These are phyloP conservation scores for Synanthedon andrenaeformis DNA, from an alignment of 2,888 invertebrate species.

Conservation along the genomic window DNA sequence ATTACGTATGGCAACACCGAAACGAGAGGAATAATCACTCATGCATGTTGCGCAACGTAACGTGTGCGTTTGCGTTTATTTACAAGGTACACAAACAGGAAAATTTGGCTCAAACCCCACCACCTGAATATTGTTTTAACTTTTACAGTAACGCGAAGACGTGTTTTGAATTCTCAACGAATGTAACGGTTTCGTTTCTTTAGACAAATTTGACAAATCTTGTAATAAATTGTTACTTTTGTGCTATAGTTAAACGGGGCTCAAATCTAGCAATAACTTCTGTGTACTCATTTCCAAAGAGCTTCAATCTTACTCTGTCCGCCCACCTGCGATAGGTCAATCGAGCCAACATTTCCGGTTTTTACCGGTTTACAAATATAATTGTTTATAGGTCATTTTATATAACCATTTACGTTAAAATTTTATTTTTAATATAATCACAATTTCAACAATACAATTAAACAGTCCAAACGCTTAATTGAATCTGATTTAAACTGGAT, in stretches of 20 bases:
- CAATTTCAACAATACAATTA: too few relatives aligned
- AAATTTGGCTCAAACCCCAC: not conserved
- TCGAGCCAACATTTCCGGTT: constrained; percentile 55
- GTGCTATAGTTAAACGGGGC: too few relatives aligned
- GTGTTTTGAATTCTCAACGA: too few relatives aligned
- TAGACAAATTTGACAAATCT: too few relatives aligned
- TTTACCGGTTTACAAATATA: constrained; percentile 31
- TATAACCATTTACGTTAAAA: too few relatives aligned
- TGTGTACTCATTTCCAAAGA: not conserved
- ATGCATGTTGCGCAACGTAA: not conserved
- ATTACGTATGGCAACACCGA: constrained; percentile 12
- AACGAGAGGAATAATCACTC: constrained; percentile 1
- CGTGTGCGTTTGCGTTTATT: not conserved
- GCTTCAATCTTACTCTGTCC: constrained; percentile 22
- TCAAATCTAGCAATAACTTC: not conserved
- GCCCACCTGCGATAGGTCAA: constrained; percentile 26
- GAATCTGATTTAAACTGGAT: not conserved
- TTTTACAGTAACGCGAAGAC: too few relatives aligned
- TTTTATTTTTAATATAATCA: too few relatives aligned
- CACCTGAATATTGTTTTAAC: too few relatives aligned
- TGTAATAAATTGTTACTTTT: too few relatives aligned
- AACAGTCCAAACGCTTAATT: too few relatives aligned
- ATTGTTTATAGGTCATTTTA: too few relatives aligned
- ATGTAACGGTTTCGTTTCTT: too few relatives aligned
- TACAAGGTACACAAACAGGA: constrained; percentile 1